phyloP scores from a whole-genome alignment of 1,140 invertebrate genomes.

The Macrocentrus cingulum region DNA sequence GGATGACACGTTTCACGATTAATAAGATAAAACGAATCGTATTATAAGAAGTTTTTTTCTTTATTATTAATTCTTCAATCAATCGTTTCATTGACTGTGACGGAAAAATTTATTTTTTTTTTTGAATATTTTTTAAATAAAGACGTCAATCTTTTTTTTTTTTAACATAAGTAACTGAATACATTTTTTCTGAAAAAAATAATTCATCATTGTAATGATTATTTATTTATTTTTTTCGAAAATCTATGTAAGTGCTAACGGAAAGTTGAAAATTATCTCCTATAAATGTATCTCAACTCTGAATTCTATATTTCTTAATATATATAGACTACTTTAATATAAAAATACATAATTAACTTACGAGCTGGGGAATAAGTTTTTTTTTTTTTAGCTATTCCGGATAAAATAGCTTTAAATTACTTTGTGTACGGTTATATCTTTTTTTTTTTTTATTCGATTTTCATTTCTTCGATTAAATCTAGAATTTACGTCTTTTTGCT shows the following conservation, averaged over 20 bases:
- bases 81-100: conserved; percentile 41
- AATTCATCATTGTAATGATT: conserved; percentile 34
- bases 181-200: conserved; percentile 47
- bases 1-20: conserved; percentile 48
- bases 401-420: conserved; percentile 55
- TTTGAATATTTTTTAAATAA: conserved; percentile 41
- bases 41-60: conserved; percentile 27
- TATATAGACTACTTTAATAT: conserved; percentile 60
- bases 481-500: conserved; percentile 14
- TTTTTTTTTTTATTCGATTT: conserved; percentile 22
- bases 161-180: conserved; percentile 49
- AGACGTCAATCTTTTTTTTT: conserved; percentile 41
- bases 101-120: conserved; percentile 37
- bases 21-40: conserved; percentile 38
- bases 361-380: conserved; percentile 53
- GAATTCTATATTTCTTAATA: conserved; percentile 40
- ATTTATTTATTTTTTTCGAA: conserved; percentile 32
- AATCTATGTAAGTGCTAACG: conserved; percentile 19
- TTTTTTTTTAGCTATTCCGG: conserved; percentile 41
- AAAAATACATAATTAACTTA: conserved; percentile 62
- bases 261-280: conserved; percentile 27
- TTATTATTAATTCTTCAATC: conserved; percentile 27
- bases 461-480: conserved; percentile 11
- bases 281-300: conserved; percentile 29
- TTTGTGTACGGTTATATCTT: conserved; percentile 49